These are phyloP conservation scores for Aricia artaxerxes DNA, from an alignment of 2,888 invertebrate genomes.

Conservation along the genomic window DNA sequence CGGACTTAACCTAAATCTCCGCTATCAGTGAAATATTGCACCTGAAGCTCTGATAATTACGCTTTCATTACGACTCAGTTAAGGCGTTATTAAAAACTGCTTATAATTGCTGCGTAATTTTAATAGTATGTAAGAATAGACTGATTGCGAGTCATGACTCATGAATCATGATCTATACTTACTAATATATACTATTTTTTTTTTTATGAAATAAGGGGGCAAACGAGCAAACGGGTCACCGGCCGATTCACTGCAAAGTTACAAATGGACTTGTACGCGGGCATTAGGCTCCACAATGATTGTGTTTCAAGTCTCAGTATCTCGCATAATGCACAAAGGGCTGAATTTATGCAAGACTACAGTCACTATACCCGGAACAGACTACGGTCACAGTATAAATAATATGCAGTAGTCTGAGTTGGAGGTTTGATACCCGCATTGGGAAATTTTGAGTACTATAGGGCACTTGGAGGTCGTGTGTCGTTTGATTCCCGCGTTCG, in stretches of 20 bases:
- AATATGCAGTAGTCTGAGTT: neutral
- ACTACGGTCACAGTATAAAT: neutral
- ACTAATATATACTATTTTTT: too few relatives aligned
- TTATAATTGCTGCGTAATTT: neutral
- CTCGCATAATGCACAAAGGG: conserved; percentile 15
- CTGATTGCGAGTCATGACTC: too few relatives aligned
- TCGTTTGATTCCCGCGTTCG: too few relatives aligned
- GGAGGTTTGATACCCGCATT: too few relatives aligned
- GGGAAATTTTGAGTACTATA: too few relatives aligned
- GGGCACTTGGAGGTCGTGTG: too few relatives aligned
- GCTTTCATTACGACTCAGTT: neutral
- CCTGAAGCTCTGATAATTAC: neutral
- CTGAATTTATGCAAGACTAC: conserved; percentile 11
- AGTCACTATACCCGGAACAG: neutral
- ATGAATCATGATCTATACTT: too few relatives aligned
- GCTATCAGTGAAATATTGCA: conserved; percentile 12
- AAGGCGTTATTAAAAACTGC: neutral
- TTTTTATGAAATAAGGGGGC: too few relatives aligned
- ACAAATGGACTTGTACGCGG: neutral
- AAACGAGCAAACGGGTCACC: too few relatives aligned
- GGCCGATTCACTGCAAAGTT: neutral
- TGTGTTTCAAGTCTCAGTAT: neutral
- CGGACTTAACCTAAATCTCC: neutral
- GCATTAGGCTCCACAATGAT: neutral
- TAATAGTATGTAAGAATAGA: neutral